Evolutionary conservation across 2,797 vertebrate species (phyloP).

Genomic region (Selene dorsalis): DNA sequence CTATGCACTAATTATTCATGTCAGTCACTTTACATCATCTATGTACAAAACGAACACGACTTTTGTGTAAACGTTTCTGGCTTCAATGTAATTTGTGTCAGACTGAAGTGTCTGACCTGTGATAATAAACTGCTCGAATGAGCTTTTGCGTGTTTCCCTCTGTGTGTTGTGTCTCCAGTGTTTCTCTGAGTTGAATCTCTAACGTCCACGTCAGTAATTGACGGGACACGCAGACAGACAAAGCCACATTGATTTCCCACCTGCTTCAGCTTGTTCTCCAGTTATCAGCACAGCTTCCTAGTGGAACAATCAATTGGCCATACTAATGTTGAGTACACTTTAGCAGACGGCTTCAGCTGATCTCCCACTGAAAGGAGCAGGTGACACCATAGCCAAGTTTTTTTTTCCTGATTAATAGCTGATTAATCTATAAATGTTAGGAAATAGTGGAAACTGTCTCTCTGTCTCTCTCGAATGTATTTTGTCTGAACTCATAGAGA

Average conservation of each 20-base stretch:
- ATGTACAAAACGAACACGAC: too few relatives aligned
- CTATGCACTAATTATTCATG: too few relatives aligned
- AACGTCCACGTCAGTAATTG: neutral
- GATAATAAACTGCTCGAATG: neutral
- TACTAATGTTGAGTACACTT: conserved; percentile 13
- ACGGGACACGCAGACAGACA: neutral
- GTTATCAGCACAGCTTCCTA: conserved; percentile 8
- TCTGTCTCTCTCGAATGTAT: too few relatives aligned
- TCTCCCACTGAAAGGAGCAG: neutral
- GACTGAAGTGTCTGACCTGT: neutral
- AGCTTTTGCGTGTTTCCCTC: neutral
- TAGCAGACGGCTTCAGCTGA: neutral
- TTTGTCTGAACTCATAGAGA: too few relatives aligned
- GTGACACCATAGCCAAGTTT: too few relatives aligned
- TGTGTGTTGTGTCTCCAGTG: neutral
- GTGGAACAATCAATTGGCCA: conserved; percentile 22
- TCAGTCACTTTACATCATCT: too few relatives aligned
- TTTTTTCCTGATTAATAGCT: too few relatives aligned
- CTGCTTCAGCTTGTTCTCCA: conserved; percentile 14
- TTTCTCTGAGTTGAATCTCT: neutral
- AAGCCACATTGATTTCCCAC: conserved; percentile 24
- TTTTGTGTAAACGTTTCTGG: too few relatives aligned
- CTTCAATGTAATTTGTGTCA: neutral
- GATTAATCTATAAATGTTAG: too few relatives aligned
- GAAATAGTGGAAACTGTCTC: too few relatives aligned